These are phyloP conservation scores for Hybos culiciformis DNA, from an alignment of 2,888 invertebrate species.

Conservation along the genomic window DNA sequence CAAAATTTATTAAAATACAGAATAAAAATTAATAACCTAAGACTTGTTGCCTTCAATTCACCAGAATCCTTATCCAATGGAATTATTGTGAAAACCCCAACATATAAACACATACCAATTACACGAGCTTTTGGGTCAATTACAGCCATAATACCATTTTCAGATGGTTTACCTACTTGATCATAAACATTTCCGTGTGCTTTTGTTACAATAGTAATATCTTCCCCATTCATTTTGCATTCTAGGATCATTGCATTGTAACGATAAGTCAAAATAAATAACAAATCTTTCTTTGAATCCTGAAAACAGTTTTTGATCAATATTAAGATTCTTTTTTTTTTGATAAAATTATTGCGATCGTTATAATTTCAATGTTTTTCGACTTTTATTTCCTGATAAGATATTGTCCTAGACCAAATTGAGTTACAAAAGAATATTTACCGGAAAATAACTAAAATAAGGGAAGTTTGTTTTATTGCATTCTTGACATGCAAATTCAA, in stretches of 20 bases:
- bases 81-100: conserved; percentile 94
- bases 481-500: too few relatives aligned
- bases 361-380: too few relatives aligned
- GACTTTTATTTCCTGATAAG: too few relatives aligned
- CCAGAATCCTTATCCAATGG: conserved; percentile 87
- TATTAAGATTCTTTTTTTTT: background rate
- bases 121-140: conserved; percentile 93
- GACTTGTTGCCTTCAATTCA: conserved; percentile 82
- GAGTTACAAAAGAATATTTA: background rate
- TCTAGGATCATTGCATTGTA: conserved; percentile 97
- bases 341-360: too few relatives aligned
- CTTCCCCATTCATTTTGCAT: conserved; percentile 63
- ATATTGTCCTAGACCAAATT: too few relatives aligned
- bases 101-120: conserved; percentile 88
- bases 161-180: conserved; percentile 85
- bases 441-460: too few relatives aligned
- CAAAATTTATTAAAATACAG: too few relatives aligned
- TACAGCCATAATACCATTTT: conserved; percentile 89
- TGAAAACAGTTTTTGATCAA: conserved; percentile 33
- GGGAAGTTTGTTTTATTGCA: too few relatives aligned
- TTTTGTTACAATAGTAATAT: conserved; percentile 82
- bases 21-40: conserved; percentile 45
- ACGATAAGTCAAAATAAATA: conserved; percentile 85
- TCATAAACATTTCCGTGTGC: conserved; percentile 96
- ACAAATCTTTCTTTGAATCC: conserved; percentile 81